These are phyloP conservation scores for Pomacea canaliculata DNA, from an alignment of 2,888 invertebrate genomes.

Conservation along the genomic window DNA sequence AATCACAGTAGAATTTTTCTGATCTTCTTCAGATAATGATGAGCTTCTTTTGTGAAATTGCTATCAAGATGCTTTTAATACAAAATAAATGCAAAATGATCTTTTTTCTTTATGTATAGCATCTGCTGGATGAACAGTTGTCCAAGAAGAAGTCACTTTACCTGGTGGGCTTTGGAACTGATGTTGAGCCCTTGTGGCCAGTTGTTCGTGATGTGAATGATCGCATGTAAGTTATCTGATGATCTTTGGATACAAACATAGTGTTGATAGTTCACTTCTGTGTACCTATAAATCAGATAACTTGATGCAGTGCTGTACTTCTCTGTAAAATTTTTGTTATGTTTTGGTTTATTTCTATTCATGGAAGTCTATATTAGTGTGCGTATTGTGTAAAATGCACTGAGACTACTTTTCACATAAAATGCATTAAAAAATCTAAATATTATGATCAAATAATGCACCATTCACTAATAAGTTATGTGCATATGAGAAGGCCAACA, in stretches of 20 bases:
- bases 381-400: no score
- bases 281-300: neutral
- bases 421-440: no score
- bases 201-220: constrained; percentile 63
- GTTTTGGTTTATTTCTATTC: neutral
- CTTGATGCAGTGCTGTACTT: neutral
- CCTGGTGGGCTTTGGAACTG: constrained; percentile 65
- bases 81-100: neutral
- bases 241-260: no score
- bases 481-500: no score
- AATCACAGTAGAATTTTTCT: neutral
- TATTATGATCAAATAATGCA: no score
- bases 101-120: constrained; percentile 46
- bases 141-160: constrained; percentile 62
- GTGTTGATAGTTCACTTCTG: neutral
- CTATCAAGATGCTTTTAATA: neutral
- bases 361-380: no score
- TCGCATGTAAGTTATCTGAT: constrained; percentile 56
- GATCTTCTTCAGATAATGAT: neutral
- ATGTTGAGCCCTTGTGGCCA: constrained; percentile 63
- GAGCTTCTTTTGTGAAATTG: neutral
- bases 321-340: neutral
- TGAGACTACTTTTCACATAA: no score
- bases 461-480: no score
- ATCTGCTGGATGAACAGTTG: constrained; percentile 69